Base-by-base conservation (phyloP, 2,797 vertebrate genomes). In the Hyperoplus immaculatus region DNA sequence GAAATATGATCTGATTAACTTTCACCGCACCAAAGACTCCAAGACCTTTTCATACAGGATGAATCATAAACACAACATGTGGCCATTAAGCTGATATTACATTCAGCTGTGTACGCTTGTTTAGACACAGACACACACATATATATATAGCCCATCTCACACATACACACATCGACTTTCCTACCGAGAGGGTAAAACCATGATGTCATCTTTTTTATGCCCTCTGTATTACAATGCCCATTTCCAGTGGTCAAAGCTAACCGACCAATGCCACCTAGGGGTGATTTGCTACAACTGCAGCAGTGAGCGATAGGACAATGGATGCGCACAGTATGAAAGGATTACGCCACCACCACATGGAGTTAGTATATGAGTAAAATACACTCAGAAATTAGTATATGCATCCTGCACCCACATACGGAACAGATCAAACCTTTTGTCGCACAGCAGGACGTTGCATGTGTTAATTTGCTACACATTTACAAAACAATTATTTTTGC, bases 151-250 rank as follows among this genome's bases (percentile, higher is more conserved):
- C 29, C 29, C 29, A 29, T 29, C 63, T 72, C 77, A 75, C 69
- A 80, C 60, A 81, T 59, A 83, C 57, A 82, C 84, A 88, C 77
- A 86, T 54, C 7, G 86, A 91, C 86, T 90, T 87, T 78, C 85
- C 81, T 82, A 86, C 83, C 29, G 88, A 80, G 84, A 89, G 83
- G 66, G 82, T 86, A 92, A 92, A 93, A 91, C 78, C 76, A 94
- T 94, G 93, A 94, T 92, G 91, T 94, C 91, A 94, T 93, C 93
- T 72, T 92, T 92, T 93, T 85, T 88, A 84, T 84, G 81, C 82
- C 75, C 72, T 81, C 82, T 86, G 84, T 86, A 76, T 90, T 85
- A 82, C 81, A 79, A 86, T 83, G 90, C 77, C 76, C 56, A 0
- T 81, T 83, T 75, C 53, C 65, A 75, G 63, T 58, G 51, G 41